These are phyloP conservation scores for Heliothis virescens DNA, from an alignment of 1,140 invertebrate species.

Conservation along the genomic window DNA sequence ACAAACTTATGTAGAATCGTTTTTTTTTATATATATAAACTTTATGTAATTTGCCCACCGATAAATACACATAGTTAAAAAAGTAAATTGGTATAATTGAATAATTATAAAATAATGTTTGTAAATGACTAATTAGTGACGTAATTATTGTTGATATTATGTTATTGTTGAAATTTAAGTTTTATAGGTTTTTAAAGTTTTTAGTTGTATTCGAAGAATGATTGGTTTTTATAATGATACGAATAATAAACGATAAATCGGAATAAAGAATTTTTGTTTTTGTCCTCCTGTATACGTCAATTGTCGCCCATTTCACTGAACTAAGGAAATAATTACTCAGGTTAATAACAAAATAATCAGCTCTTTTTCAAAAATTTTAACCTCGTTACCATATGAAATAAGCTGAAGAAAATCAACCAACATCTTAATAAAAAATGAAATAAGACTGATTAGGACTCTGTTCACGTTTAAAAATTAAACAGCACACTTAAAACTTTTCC, in stretches of 20 bases:
- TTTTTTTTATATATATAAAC: background rate
- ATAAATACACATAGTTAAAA: background rate
- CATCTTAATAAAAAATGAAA: no score
- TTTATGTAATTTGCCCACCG: constrained; percentile 33
- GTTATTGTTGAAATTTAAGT: constrained; percentile 49
- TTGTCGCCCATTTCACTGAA: no score
- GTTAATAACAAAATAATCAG: no score
- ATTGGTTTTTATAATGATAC: constrained; percentile 46
- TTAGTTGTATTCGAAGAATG: constrained; percentile 45
- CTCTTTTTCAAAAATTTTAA: no score
- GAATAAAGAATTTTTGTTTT: background rate
- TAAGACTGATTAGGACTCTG: no score
- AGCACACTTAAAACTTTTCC: no score
- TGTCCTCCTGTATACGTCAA: no score
- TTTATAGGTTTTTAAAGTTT: constrained; percentile 38
- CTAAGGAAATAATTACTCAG: no score
- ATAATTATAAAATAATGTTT: constrained; percentile 38
- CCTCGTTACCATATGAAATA: no score
- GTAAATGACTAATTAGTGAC: constrained; percentile 29
- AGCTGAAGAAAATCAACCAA: no score
- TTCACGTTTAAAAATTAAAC: no score
- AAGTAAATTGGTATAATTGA: background rate
- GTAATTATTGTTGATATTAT: constrained; percentile 47
- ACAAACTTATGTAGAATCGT: background rate
- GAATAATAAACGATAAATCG: constrained; percentile 46